phyloP scores from a whole-genome alignment of 2,888 invertebrate species.

The Malachius bipustulatus region DNA sequence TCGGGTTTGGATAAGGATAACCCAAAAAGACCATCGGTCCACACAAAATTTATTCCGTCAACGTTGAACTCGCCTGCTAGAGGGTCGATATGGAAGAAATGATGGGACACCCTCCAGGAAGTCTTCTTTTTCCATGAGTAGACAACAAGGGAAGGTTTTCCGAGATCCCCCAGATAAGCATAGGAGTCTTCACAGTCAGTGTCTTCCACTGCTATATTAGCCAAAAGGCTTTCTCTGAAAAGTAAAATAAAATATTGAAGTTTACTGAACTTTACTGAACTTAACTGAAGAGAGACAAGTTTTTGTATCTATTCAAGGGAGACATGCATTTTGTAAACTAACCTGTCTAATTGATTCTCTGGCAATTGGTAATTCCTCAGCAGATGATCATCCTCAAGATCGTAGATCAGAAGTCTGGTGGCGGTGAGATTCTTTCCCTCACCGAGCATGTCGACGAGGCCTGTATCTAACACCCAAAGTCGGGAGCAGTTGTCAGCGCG shows the following conservation, averaged over 20 bases:
- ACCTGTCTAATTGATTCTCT: conserved; percentile 48
- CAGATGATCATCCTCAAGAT: conserved; percentile 56
- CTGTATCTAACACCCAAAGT: conserved; percentile 70
- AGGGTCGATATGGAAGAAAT: conserved; percentile 42
- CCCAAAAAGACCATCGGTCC: conserved; percentile 70
- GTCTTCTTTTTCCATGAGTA: conserved; percentile 61
- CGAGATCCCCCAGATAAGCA: conserved; percentile 61
- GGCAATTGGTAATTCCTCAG: conserved; percentile 57
- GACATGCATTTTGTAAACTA: no score
- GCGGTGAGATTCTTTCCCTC: conserved; percentile 41
- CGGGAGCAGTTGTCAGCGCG: conserved; percentile 64
- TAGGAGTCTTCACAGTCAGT: conserved; percentile 57
- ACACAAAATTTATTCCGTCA: conserved; percentile 55
- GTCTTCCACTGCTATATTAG: conserved; percentile 68
- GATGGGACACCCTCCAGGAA: conserved; percentile 54
- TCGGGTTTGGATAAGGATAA: conserved; percentile 54
- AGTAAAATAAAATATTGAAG: no score
- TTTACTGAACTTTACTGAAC: no score
- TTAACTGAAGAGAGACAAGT: no score
- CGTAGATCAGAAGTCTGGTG: conserved; percentile 57
- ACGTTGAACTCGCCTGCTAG: conserved; percentile 61
- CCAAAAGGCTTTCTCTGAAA: conserved; percentile 59
- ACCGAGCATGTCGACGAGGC: conserved; percentile 48
- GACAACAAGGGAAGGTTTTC: conserved; percentile 57
- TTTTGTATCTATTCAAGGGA: no score